A percentile compares a stretch with the other conserved stretches of the same genome.
These are phyloP conservation scores for Sminthurides aquaticus DNA, from an alignment of 2,888 invertebrate species.

Conservation along the genomic window DNA sequence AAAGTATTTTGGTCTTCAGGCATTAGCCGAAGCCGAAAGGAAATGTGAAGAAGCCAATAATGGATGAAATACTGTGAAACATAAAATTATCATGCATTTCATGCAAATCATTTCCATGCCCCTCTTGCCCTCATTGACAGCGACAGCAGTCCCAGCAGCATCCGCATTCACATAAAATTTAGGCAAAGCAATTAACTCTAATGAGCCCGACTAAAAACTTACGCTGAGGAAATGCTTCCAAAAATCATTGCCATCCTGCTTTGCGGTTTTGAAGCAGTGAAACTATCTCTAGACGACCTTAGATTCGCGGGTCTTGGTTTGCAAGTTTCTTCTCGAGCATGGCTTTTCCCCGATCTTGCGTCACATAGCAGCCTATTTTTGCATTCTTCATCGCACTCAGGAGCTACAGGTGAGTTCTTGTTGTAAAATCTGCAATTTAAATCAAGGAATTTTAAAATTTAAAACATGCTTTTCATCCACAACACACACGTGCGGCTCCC, in stretches of 20 bases:
- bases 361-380: conserved; percentile 79
- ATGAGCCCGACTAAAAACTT: no score
- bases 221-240: conserved; percentile 40
- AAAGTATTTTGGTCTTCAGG: not conserved
- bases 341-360: conserved; percentile 73
- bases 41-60: conserved; percentile 40
- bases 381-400: conserved; percentile 74
- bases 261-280: conserved; percentile 31
- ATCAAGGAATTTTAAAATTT: conserved; percentile 6
- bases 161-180: no score
- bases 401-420: conserved; percentile 78
- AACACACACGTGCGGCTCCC: not conserved
- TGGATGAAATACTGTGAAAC: conserved; percentile 34
- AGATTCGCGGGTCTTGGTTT: conserved; percentile 37
- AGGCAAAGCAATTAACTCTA: no score
- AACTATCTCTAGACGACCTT: conserved; percentile 38
- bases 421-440: conserved; percentile 64
- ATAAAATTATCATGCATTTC: conserved; percentile 7
- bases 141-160: no score
- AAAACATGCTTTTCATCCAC: not conserved
- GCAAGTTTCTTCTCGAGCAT: conserved; percentile 61
- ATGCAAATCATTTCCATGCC: no score
- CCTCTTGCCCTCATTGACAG: no score
- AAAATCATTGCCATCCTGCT: conserved; percentile 36
- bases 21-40: conserved; percentile 42